These are phyloP conservation scores for Coilia nasus DNA, from an alignment of 2,797 vertebrate species.

Conservation along the genomic window DNA sequence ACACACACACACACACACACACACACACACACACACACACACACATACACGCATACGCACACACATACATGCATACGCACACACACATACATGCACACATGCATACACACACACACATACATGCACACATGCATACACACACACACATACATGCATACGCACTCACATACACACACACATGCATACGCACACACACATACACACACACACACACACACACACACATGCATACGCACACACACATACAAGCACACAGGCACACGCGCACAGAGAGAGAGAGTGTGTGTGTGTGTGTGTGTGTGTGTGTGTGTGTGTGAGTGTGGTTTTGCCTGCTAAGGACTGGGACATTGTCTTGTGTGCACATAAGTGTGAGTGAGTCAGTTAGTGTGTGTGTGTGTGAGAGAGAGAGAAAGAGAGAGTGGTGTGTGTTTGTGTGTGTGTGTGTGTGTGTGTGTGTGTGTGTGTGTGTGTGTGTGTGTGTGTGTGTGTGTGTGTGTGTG, in stretches of 20 bases:
- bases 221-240: background rate
- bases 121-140: background rate
- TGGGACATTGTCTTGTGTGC: too few relatives aligned
- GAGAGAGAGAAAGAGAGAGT: background rate
- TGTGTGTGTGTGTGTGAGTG: background rate
- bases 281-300: background rate
- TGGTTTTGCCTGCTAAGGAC: too few relatives aligned
- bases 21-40: conserved; percentile 32
- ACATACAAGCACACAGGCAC: too few relatives aligned
- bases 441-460: too few relatives aligned
- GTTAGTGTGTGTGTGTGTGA: too few relatives aligned
- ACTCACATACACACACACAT: background rate
- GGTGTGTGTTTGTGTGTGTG: too few relatives aligned
- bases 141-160: background rate
- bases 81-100: background rate
- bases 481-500: background rate
- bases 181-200: background rate
- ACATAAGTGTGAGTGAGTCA: too few relatives aligned
- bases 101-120: background rate
- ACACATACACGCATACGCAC: background rate
- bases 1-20: conserved; percentile 45
- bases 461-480: too few relatives aligned
- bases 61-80: conserved; percentile 13
- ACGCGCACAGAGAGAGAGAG: too few relatives aligned
- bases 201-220: background rate